phyloP scores from a whole-genome alignment of 2,888 invertebrate genomes.

The Mythimna loreyi region DNA sequence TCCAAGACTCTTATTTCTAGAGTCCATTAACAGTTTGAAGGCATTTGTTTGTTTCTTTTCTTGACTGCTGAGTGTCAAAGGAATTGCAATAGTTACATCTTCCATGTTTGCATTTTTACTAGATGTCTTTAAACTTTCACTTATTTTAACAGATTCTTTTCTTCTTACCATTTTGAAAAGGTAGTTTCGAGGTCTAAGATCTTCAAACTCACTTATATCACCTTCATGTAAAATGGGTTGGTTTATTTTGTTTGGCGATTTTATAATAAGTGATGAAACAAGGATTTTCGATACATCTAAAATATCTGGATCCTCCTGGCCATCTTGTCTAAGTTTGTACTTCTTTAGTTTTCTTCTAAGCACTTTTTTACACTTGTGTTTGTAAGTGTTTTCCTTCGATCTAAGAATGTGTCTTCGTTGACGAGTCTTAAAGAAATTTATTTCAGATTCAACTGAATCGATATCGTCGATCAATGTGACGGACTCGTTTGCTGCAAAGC shows the following conservation, averaged over 20 bases:
- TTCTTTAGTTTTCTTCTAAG: conserved; percentile 84
- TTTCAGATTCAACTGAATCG: conserved; percentile 54
- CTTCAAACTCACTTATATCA: conserved; percentile 59
- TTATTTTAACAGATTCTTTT: conserved; percentile 67
- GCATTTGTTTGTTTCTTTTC: conserved; percentile 88
- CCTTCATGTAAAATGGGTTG: conserved; percentile 36
- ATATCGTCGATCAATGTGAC: conserved; percentile 55
- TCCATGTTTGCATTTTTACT: conserved; percentile 32
- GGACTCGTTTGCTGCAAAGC: conserved; percentile 66
- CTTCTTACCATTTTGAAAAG: conserved; percentile 82
- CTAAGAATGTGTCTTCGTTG: conserved; percentile 68
- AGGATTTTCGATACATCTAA: conserved; percentile 83
- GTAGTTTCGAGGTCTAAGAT: conserved; percentile 77
- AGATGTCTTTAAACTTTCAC: conserved; percentile 46
- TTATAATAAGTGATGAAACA: conserved; percentile 76
- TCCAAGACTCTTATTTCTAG: conserved; percentile 92
- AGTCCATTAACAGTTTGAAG: conserved; percentile 93
- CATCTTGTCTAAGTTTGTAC: conserved; percentile 84
- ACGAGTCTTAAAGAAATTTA: conserved; percentile 55
- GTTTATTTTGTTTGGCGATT: conserved; percentile 73
- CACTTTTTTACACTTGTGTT: conserved; percentile 75
- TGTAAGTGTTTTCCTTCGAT: conserved; percentile 77
- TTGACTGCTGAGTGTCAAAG: conserved; percentile 64
- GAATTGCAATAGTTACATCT: conserved; percentile 42
- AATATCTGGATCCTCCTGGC: conserved; percentile 84